Evolutionary conservation across 2,113 vertebrate species (phyloP).

Genomic region (Panthera tigris): DNA sequence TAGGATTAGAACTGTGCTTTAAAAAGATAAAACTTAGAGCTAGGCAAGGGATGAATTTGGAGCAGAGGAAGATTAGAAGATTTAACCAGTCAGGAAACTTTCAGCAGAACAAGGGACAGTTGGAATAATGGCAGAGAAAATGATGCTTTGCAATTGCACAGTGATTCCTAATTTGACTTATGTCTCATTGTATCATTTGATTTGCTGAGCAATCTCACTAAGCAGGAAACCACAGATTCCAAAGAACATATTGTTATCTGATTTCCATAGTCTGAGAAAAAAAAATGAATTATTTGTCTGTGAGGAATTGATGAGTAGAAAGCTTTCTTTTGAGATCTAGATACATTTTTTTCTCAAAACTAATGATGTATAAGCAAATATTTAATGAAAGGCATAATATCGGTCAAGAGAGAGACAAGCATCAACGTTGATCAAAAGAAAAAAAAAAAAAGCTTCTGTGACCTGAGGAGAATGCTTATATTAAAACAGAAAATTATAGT

Average conservation of each 20-base stretch:
- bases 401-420: not conserved
- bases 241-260: not conserved
- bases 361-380: not conserved
- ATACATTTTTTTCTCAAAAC: not conserved
- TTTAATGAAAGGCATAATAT: not conserved
- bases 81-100: slow-evolving; percentile 23
- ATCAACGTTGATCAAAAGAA: not conserved
- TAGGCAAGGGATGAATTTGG: not conserved
- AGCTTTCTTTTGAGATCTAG: not conserved
- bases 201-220: not conserved
- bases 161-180: not conserved
- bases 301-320: not conserved
- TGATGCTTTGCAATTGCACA: not conserved
- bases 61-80: slow-evolving; percentile 44
- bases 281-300: not conserved
- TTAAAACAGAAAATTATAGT: not conserved
- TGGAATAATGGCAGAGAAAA: not conserved
- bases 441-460: too few relatives aligned
- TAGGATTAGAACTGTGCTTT: slow-evolving; percentile 58
- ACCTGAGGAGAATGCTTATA: too few relatives aligned
- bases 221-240: not conserved
- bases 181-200: not conserved
- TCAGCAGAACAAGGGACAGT: not conserved
- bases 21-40: slow-evolving; percentile 46
- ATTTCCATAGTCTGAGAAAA: not conserved